Percentiles rank a stretch among this genome's conserved stretches.
Conservation (phyloP, 2,888 invertebrate genomes). For the Dynastes tityus region DNA sequence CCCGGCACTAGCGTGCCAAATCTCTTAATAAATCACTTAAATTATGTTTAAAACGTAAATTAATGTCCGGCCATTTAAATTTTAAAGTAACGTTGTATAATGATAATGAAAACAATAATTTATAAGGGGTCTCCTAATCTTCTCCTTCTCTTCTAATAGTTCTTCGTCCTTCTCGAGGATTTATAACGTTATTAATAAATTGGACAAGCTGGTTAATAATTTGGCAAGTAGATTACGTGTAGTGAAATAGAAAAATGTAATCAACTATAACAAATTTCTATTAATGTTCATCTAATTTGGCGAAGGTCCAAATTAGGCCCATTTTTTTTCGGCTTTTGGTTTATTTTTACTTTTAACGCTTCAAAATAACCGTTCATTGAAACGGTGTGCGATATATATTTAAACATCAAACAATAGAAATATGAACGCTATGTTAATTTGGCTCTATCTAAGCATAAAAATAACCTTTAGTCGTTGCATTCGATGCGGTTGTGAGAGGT, state of each 20-base stretch:
- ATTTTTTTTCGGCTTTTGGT: neutral
- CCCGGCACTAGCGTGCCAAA: conserved; percentile 23
- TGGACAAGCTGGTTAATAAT: conserved; percentile 26
- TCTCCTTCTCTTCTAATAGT: neutral
- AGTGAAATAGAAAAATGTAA: neutral
- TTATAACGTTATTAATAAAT: conserved; percentile 33
- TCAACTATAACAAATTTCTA: conserved; percentile 11
- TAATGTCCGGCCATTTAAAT: conserved; percentile 32
- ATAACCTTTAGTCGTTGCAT: neutral
- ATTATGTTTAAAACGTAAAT: conserved; percentile 41
- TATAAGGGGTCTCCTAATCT: neutral
- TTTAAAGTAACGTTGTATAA: conserved; percentile 33
- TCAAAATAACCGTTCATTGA: neutral
- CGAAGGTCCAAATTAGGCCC: conserved; percentile 4
- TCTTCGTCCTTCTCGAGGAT: neutral
- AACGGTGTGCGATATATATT: conserved; percentile 10
- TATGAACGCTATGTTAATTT: conserved; percentile 34
- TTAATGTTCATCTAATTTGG: conserved; percentile 7
- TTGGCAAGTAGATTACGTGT: neutral
- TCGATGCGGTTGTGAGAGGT: conserved; percentile 10
- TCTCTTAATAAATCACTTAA: conserved; percentile 43
- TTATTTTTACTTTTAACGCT: neutral
- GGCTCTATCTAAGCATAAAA: conserved; percentile 14
- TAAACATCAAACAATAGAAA: conserved; percentile 32
- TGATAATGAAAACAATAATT: conserved; percentile 38